Base-by-base conservation (phyloP, 2,113 vertebrate species). In the Epinephelus lanceolatus region DNA sequence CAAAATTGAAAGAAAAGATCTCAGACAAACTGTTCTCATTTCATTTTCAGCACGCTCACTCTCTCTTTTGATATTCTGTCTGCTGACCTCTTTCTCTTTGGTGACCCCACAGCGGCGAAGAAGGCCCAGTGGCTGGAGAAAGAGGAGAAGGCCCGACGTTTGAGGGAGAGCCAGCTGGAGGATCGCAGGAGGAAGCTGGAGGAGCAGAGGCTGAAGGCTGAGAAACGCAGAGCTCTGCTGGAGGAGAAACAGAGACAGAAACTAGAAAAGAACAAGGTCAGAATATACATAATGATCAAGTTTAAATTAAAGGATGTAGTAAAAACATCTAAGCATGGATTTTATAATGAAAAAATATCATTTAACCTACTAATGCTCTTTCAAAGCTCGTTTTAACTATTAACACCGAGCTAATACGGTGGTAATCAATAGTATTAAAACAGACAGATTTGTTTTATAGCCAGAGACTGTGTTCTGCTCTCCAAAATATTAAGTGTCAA, bases 211-310 rank as follows among this genome's bases (percentile, higher is more conserved):
- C 95, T 99, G 76, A 96, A 96, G 90, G 93, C 96, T 0, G 98
- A 98, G 95, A 97, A 96, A 71, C 96, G 97, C 10, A 88, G 98
- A 0, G 94, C 95, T 0, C 86, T 97, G 45, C 95, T 99, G 88
- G 97, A 99, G 92, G 97, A 99, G 92, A 95, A 97, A 51, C 97
- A 99, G 94, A 94, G 96, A 56, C 96, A 97, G 94, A 99, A 98
- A 88, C 95, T 97, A 5, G 97, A 98, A 92, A 99, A 97, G 91
- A 99, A 99, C 94, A 99, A 99, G 97, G 98, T 99, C 83, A 8
- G 89, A 59, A 37, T 56, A 67, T 14, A 47, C 30, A 45, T 2
- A 45, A 12, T 45, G 9, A 12, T 8, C 42, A 11, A 45, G 33
- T 14, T 8, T 5, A 14, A 33, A 14, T 14, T 57, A 6, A 19